Conservation (phyloP, 2,113 vertebrate species). For the Triplophysa tibetana region DNA sequence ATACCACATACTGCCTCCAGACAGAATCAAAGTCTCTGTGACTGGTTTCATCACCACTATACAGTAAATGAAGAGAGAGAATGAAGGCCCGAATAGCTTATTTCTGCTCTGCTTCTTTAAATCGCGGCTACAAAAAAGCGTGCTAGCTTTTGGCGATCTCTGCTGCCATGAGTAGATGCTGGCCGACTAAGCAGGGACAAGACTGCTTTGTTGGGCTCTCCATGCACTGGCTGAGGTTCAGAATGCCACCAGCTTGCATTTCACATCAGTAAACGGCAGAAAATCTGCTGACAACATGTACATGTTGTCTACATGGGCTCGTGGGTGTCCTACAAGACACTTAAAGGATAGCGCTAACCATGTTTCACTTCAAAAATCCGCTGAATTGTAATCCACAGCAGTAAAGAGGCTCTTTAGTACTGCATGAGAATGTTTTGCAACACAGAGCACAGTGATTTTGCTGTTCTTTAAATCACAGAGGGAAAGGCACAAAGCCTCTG, state of each 20-base stretch:
- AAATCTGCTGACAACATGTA: constrained; percentile 21
- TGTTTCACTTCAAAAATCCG: neutral
- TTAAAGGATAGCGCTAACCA: constrained; percentile 25
- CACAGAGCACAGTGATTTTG: constrained; percentile 9
- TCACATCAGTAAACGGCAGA: constrained; percentile 28
- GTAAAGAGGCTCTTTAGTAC: constrained; percentile 19
- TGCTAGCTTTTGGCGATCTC: constrained; percentile 57
- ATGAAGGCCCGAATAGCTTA: constrained; percentile 49
- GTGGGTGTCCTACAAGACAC: constrained; percentile 47
- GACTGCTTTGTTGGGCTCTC: constrained; percentile 63
- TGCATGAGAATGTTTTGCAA: constrained; percentile 20
- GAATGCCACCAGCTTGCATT: constrained; percentile 45
- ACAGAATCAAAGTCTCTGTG: constrained; percentile 8
- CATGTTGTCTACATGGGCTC: constrained; percentile 27
- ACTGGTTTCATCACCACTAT: constrained; percentile 11
- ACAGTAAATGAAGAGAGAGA: constrained; percentile 17
- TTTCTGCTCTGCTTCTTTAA: constrained; percentile 72
- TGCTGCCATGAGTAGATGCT: constrained; percentile 62
- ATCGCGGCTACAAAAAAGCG: constrained; percentile 56
- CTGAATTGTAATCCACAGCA: neutral
- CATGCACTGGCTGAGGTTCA: constrained; percentile 44
- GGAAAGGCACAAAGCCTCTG: constrained; percentile 4
- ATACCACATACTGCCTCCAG: constrained; percentile 5
- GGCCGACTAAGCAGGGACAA: constrained; percentile 67
- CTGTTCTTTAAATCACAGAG: constrained; percentile 11